Evolutionary conservation across 2,797 vertebrate species (phyloP).

Genomic region (Chelidonichthys spinosus): DNA sequence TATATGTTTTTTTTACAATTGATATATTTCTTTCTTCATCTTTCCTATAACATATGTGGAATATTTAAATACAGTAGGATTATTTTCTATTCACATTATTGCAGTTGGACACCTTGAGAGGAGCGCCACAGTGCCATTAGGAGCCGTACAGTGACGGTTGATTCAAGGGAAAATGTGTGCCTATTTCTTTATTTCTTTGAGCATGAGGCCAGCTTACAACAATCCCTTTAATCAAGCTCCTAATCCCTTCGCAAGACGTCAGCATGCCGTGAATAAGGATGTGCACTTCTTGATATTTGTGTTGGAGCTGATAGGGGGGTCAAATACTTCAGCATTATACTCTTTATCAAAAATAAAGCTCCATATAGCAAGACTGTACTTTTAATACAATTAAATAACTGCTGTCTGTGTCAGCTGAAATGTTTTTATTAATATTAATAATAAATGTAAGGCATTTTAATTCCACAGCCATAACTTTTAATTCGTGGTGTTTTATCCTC

Average conservation of each 20-base stretch:
- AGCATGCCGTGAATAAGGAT: constrained; percentile 75
- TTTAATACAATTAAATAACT: background rate
- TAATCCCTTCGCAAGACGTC: constrained; percentile 83
- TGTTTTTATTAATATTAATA: background rate
- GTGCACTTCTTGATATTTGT: constrained; percentile 71
- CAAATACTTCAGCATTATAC: constrained; percentile 23
- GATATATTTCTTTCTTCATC: background rate
- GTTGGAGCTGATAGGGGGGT: constrained; percentile 53
- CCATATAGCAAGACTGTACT: background rate
- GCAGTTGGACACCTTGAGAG: constrained; percentile 7
- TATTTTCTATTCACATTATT: background rate
- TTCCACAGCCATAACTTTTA: background rate
- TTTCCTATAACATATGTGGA: background rate
- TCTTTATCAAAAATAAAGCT: constrained; percentile 18
- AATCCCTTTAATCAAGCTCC: constrained; percentile 82
- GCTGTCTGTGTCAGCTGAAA: background rate
- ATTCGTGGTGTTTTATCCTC: background rate
- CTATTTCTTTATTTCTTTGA: constrained; percentile 76
- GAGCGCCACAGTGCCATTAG: constrained; percentile 9
- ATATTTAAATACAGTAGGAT: background rate
- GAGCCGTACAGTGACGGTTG: constrained; percentile 42
- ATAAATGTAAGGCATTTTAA: background rate
- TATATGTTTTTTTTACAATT: background rate
- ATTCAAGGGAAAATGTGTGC: constrained; percentile 58
- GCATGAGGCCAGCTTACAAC: constrained; percentile 74